Percentiles rank a stretch among this genome's conserved stretches.
These are phyloP conservation scores for Sinocyclocheilus maitianheensis DNA, from an alignment of 2,113 vertebrate species.

Conservation along the genomic window DNA sequence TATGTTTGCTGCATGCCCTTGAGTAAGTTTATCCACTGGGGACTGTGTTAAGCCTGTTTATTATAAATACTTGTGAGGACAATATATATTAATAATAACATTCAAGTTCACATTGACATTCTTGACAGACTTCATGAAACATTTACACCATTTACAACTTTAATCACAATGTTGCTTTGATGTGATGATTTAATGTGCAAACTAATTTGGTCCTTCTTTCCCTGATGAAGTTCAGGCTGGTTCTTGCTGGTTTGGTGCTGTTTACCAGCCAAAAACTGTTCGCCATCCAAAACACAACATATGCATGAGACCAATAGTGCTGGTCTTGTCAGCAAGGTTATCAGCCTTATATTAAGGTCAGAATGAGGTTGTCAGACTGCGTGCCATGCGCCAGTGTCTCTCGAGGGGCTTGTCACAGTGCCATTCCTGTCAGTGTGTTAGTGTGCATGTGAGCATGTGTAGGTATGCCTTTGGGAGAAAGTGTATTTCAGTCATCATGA, in stretches of 20 bases:
- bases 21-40: conserved; percentile 2
- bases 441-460: neutral
- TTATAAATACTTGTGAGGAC: neutral
- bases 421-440: conserved; percentile 20
- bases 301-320: neutral
- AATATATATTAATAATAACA: neutral
- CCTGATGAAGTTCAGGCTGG: neutral
- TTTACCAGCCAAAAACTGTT: neutral
- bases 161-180: neutral
- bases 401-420: conserved; percentile 14
- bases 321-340: conserved; percentile 5
- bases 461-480: neutral
- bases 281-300: neutral
- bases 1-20: conserved; percentile 5
- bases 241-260: neutral
- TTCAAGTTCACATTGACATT: neutral
- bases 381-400: neutral
- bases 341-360: conserved; percentile 25
- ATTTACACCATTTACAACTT: neutral
- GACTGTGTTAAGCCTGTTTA: neutral
- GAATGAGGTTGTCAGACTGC: neutral
- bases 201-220: no score
- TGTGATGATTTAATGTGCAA: neutral
- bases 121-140: neutral
- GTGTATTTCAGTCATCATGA: neutral